A percentile compares a stretch with the other conserved stretches of the same genome.
phyloP scores from a whole-genome alignment of 2,888 invertebrate species.

The Hypolimnas misippus region DNA sequence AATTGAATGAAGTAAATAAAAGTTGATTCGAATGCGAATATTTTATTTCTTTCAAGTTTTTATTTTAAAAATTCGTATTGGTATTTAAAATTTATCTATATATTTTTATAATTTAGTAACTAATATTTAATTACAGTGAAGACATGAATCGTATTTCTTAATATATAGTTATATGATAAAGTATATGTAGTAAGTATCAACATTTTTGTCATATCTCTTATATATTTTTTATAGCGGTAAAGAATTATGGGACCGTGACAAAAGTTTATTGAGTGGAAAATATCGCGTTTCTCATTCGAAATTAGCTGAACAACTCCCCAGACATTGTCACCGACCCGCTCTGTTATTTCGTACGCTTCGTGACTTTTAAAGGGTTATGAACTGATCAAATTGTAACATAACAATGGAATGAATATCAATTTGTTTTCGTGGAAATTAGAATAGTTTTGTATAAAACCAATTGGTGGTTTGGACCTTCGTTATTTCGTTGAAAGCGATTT shows the following conservation, averaged over 20 bases:
- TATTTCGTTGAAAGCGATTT: neutral
- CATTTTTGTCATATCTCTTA: neutral
- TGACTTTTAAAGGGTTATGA: conserved; percentile 38
- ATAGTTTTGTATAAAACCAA: conserved; percentile 25
- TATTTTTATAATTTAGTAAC: too few species aligned
- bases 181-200: too few species aligned
- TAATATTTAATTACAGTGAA: too few species aligned
- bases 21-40: too few species aligned
- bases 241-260: conserved; percentile 30
- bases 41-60: too few species aligned
- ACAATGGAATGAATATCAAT: conserved; percentile 27
- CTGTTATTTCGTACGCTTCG: conserved; percentile 34
- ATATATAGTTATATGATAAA: too few species aligned
- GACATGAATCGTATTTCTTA: too few species aligned
- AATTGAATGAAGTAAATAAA: too few species aligned
- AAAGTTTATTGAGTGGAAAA: conserved; percentile 52
- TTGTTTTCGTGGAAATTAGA: conserved; percentile 27
- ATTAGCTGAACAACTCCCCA: conserved; percentile 44
- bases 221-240: neutral
- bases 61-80: too few species aligned
- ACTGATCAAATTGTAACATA: conserved; percentile 32
- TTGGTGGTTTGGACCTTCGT: neutral
- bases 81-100: too few species aligned
- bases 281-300: conserved; percentile 48
- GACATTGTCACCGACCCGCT: conserved; percentile 30